A percentile compares a stretch with the other conserved stretches of the same genome.
Evolutionary conservation across 2,888 invertebrate genomes (phyloP).

Genomic region (Unio pictorum): DNA sequence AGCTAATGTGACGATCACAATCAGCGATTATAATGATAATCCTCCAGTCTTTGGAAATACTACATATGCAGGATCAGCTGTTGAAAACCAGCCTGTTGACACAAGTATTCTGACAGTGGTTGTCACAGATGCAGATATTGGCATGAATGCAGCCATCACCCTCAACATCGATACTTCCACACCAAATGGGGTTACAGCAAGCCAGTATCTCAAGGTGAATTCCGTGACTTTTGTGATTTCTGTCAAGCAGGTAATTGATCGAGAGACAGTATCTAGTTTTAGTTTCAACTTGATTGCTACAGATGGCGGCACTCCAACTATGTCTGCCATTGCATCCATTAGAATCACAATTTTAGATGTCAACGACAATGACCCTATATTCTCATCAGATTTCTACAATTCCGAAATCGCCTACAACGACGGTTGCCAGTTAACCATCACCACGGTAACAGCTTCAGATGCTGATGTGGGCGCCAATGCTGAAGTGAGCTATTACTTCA

Average conservation of each 20-base stretch:
- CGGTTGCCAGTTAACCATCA: conserved; percentile 42
- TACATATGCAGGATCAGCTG: conserved; percentile 35
- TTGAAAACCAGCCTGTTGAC: conserved; percentile 45
- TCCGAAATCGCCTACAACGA: conserved; percentile 55
- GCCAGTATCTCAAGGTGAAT: conserved; percentile 35
- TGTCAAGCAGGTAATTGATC: conserved; percentile 45
- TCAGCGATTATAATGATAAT: conserved; percentile 62
- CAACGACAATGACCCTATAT: conserved; percentile 58
- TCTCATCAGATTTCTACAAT: conserved; percentile 50
- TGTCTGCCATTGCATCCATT: conserved; percentile 85
- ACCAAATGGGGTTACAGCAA: conserved; percentile 33
- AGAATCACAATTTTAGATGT: conserved; percentile 48
- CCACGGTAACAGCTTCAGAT: conserved; percentile 57
- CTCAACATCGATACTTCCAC: conserved; percentile 46
- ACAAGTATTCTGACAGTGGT: conserved; percentile 45
- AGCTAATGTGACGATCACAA: conserved; percentile 45
- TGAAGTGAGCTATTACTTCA: conserved; percentile 37
- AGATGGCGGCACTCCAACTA: conserved; percentile 88
- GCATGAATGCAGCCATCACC: conserved; percentile 45
- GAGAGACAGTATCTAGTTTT: conserved; percentile 45
- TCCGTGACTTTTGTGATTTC: conserved; percentile 37
- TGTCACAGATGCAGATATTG: conserved; percentile 50
- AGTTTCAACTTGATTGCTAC: conserved; percentile 81
- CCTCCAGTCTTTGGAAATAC: conserved; percentile 43
- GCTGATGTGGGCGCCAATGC: conserved; percentile 54